These are phyloP conservation scores for Ophonus ardosiacus DNA, from an alignment of 2,888 invertebrate genomes.

Conservation along the genomic window DNA sequence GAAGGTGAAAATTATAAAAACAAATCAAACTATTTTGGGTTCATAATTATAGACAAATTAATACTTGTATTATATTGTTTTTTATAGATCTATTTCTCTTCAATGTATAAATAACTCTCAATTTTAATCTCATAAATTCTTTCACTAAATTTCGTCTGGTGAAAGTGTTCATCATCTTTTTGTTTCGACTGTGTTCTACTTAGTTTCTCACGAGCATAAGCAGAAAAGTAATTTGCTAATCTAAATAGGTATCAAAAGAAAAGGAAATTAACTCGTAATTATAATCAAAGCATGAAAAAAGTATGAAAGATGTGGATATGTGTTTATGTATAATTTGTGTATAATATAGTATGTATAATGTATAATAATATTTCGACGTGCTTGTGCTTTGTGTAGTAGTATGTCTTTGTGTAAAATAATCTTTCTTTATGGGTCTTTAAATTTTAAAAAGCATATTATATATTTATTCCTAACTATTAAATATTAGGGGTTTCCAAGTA, in stretches of 20 bases:
- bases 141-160: not conserved
- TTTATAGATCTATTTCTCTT: no score
- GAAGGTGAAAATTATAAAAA: no score
- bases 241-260: not conserved
- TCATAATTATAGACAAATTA: no score
- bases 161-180: not conserved
- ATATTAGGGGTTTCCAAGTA: no score
- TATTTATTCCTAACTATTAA: not conserved
- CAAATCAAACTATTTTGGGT: no score
- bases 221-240: not conserved
- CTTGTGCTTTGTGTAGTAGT: constrained; percentile 31
- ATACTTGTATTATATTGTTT: no score
- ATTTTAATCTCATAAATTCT: not conserved
- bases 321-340: not conserved
- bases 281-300: not conserved
- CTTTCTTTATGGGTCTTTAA: constrained; percentile 30
- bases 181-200: not conserved
- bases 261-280: not conserved
- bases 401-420: not conserved
- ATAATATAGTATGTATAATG: not conserved
- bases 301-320: not conserved
- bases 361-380: constrained; percentile 7
- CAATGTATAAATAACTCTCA: no score
- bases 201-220: not conserved
- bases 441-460: not conserved